Percentiles rank a stretch among this genome's conserved stretches.
Evolutionary conservation across 2,888 invertebrate species (phyloP).

Genomic region (Alloplasta piceator): DNA sequence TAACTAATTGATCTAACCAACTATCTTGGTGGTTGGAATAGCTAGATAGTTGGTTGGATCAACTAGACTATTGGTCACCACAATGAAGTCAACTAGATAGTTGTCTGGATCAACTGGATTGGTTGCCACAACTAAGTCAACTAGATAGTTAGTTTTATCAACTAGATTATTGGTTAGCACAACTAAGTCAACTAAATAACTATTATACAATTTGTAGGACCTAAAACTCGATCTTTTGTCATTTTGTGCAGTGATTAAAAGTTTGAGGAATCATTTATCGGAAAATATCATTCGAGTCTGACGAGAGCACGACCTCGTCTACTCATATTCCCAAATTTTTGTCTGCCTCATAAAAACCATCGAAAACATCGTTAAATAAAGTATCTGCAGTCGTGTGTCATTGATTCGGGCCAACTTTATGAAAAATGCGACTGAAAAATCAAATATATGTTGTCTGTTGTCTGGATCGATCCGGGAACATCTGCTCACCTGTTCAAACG

Average conservation of each 20-base stretch:
- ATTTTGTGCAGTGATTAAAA: background rate
- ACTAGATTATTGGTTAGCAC: too few species aligned
- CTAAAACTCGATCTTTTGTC: background rate
- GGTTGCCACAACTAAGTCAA: too few species aligned
- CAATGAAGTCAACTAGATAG: too few species aligned
- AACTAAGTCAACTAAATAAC: too few species aligned
- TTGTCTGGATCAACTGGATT: too few species aligned
- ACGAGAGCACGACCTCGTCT: constrained; percentile 25
- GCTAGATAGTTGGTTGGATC: too few species aligned
- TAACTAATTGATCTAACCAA: too few species aligned
- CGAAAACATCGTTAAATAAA: background rate
- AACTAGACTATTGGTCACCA: too few species aligned
- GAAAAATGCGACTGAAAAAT: constrained; percentile 10
- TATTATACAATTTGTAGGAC: background rate
- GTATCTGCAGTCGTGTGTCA: background rate
- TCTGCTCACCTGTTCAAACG: constrained; percentile 52
- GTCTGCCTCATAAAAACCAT: background rate
- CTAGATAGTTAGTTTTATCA: too few species aligned
- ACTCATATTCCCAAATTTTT: constrained; percentile 1
- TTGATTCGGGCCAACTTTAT: constrained; percentile 3
- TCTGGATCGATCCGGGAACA: background rate
- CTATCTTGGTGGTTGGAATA: too few species aligned
- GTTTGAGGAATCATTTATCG: background rate
- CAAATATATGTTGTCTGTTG: constrained; percentile 1
- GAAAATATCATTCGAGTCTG: background rate